phyloP scores from a whole-genome alignment of 2,113 vertebrate species.

The Larimichthys crocea region DNA sequence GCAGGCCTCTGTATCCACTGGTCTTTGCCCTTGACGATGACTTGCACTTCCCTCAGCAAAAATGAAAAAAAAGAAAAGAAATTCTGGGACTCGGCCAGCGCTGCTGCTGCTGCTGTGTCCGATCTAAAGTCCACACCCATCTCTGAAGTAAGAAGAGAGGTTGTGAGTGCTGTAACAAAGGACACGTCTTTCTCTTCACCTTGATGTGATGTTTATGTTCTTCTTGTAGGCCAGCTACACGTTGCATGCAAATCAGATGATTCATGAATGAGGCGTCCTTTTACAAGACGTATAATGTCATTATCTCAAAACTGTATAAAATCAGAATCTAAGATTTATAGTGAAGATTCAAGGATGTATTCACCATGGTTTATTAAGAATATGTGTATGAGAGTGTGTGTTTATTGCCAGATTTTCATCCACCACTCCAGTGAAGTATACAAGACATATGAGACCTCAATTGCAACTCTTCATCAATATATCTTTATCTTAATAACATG shows the following conservation, averaged over 20 bases:
- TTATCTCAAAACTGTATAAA: background rate
- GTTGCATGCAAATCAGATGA: background rate
- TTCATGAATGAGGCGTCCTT: background rate
- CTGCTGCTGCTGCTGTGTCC: slow-evolving; percentile 35
- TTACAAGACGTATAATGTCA: background rate
- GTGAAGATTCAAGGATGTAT: background rate
- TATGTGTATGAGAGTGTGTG: background rate
- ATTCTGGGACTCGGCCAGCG: slow-evolving; percentile 50
- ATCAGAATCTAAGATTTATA: background rate
- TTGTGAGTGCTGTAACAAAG: slow-evolving; percentile 1
- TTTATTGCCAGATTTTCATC: no score
- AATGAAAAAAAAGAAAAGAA: slow-evolving; percentile 21
- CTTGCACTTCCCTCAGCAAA: slow-evolving; percentile 59
- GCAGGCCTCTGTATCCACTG: slow-evolving; percentile 20
- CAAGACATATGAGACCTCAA: background rate
- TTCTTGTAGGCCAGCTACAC: background rate
- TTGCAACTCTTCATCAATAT: background rate
- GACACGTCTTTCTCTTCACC: slow-evolving; percentile 36
- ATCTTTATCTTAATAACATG: background rate
- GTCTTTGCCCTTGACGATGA: slow-evolving; percentile 66
- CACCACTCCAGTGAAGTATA: no score
- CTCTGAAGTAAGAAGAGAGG: slow-evolving; percentile 29
- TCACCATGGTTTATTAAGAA: background rate
- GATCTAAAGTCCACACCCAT: slow-evolving; percentile 14
- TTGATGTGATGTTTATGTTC: slow-evolving; percentile 23